Base-by-base conservation (phyloP, 2,888 invertebrate genomes). In the Gnatocerus cornutus region DNA sequence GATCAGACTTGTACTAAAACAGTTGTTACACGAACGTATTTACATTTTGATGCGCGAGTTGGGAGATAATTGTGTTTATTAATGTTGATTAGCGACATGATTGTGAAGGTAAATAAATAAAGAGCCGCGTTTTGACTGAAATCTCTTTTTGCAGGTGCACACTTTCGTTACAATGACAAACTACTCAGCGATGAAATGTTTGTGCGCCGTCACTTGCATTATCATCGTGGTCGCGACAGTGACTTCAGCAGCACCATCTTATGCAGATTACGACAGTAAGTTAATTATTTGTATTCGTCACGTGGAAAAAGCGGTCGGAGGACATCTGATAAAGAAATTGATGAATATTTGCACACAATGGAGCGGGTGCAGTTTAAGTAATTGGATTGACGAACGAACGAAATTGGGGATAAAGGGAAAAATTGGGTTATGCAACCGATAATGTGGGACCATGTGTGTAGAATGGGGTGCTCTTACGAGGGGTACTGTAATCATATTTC, bases 261-360 rank as follows among this genome's bases (percentile, higher is more conserved):
- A 82, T 72, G 76, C 82, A 52, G 84, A 84, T 71, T 83, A 84
- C 70, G 84, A 85, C 77, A 82, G 84, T 85, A 78, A 84, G 84
- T 84, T 71, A 69, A 68, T 68, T 52, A 61, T 33, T 48, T 30
- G 39, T 41, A 21, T 41, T 58, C 10, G 16, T 53, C 50, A 50
- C 48, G 52, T 53, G 45, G 39, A 43, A 43, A 56, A 56, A 56
- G 8, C 43, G 56, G 41, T n/a, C 10, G 16, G 33, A 39, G 27
- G 27, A 27, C 27, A 37, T 12, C 41, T 56, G 48, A 39, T 56
- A 56, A 56, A 41, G 56, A 56, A 56, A 56, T 43, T 43, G 56
- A 9, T 43, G 14, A 39, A 56, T 56, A 43, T 56, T 56, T 56
- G 27, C 16, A 27, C 10, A 27, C 27, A 16, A 30, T 53, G 27